Evolutionary conservation across 53 echinoderm and acorn worm genomes (phyloP).

Genomic region (Mesocentrotus franciscanus): DNA sequence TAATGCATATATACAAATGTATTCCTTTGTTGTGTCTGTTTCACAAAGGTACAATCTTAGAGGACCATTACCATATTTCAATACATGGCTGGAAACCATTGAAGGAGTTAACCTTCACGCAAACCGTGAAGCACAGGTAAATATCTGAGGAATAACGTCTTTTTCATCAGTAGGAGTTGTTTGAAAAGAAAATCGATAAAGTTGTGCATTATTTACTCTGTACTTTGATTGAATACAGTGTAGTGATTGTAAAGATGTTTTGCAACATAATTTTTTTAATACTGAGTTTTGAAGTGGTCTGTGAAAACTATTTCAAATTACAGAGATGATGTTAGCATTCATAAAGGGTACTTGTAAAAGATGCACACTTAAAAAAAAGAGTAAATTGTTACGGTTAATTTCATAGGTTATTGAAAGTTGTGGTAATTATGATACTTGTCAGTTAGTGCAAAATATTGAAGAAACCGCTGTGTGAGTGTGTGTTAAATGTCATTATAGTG

Average conservation of each 20-base stretch:
- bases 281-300: not conserved
- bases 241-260: no score
- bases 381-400: not conserved
- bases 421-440: no score
- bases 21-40: not conserved
- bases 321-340: not conserved
- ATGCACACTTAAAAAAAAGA: not conserved
- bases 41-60: constrained; percentile 12
- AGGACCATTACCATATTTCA: constrained; percentile 80
- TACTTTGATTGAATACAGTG: not conserved
- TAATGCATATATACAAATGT: no score
- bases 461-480: no score
- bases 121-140: constrained; percentile 76
- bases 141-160: not conserved
- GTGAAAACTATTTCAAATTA: not conserved
- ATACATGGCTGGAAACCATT: constrained; percentile 84
- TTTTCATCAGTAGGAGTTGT: not conserved
- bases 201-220: not conserved
- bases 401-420: not conserved
- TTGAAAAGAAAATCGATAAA: not conserved
- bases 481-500: no score
- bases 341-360: not conserved
- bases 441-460: no score
- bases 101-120: constrained; percentile 78
- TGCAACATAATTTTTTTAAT: not conserved